Conservation (phyloP, 2,888 invertebrate species). For the Dioctria linearis region DNA sequence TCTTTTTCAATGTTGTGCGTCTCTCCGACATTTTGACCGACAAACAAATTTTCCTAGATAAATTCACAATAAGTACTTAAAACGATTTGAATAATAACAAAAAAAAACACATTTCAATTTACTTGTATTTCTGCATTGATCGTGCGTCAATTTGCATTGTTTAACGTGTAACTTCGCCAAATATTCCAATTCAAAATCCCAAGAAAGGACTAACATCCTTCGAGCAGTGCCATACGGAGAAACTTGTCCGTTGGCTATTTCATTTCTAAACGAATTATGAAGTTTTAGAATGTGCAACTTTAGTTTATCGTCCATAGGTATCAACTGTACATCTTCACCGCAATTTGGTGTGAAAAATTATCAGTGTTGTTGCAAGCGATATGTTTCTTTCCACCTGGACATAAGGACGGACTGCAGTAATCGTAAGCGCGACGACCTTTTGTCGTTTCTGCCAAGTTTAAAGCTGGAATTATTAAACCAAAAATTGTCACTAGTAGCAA, state of each 20-base stretch:
- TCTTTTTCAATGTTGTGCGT: slow-evolving; percentile 45
- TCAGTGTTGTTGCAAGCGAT: slow-evolving; percentile 62
- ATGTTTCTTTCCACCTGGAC: slow-evolving; percentile 63
- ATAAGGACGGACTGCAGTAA: slow-evolving; percentile 65
- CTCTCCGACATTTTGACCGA: slow-evolving; percentile 60
- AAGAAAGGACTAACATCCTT: slow-evolving; percentile 59
- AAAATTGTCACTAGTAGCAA: neutral
- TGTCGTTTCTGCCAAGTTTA: neutral
- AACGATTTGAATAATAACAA: slow-evolving; percentile 15
- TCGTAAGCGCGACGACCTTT: neutral
- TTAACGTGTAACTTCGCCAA: slow-evolving; percentile 61
- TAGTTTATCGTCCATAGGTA: slow-evolving; percentile 65
- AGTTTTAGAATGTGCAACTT: slow-evolving; percentile 66
- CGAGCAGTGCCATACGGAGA: slow-evolving; percentile 54
- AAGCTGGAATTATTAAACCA: slow-evolving; percentile 1
- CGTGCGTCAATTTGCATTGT: slow-evolving; percentile 58
- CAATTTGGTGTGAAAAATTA: slow-evolving; percentile 51
- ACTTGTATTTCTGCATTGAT: slow-evolving; percentile 60
- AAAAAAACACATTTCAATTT: slow-evolving; percentile 2
- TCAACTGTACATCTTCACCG: slow-evolving; percentile 57
- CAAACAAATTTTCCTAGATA: slow-evolving; percentile 53
- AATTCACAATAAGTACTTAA: neutral
- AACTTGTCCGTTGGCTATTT: slow-evolving; percentile 58
- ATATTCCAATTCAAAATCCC: slow-evolving; percentile 59
- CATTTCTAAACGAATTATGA: slow-evolving; percentile 60